Conservation (phyloP, 1,140 invertebrate species). For the Leptopilina clavipes region DNA sequence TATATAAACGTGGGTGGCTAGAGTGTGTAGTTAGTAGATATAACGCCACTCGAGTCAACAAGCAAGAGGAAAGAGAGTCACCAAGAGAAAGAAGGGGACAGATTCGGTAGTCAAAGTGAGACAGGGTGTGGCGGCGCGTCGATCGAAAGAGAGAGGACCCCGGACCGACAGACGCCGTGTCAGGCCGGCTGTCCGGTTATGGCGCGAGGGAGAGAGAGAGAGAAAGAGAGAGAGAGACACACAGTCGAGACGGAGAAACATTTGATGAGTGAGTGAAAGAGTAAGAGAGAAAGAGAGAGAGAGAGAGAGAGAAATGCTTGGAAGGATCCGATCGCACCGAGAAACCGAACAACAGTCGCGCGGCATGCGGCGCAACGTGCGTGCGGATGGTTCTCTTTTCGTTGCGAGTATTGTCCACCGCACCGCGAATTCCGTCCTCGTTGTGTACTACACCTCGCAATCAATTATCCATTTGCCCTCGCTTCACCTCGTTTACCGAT, state of each 20-base stretch:
- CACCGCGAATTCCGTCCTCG: conserved; percentile 11
- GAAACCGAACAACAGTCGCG: conserved; percentile 65
- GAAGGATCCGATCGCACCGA: conserved; percentile 5
- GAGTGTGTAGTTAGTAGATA: background rate
- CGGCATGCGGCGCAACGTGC: conserved; percentile 68
- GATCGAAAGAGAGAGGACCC: background rate
- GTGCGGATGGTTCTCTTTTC: conserved; percentile 51
- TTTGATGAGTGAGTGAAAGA: conserved; percentile 39
- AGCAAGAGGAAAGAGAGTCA: background rate
- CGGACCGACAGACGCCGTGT: conserved; percentile 9
- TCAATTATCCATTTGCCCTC: too few relatives aligned
- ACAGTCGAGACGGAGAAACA: too few relatives aligned
- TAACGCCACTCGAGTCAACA: conserved; percentile 3
- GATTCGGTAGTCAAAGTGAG: conserved; percentile 22
- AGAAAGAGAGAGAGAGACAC: conserved; percentile 11
- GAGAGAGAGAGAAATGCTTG: conserved; percentile 22
- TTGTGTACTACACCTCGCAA: background rate
- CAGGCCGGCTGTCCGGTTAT: background rate
- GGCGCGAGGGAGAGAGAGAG: background rate
- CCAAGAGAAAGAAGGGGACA: background rate
- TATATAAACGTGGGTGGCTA: conserved; percentile 14
- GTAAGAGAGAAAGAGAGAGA: conserved; percentile 19
- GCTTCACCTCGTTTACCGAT: too few relatives aligned
- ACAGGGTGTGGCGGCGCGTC: conserved; percentile 26
- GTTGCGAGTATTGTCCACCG: conserved; percentile 44